These are phyloP conservation scores for Epinotia bilunana DNA, from an alignment of 2,888 invertebrate genomes.

Conservation along the genomic window DNA sequence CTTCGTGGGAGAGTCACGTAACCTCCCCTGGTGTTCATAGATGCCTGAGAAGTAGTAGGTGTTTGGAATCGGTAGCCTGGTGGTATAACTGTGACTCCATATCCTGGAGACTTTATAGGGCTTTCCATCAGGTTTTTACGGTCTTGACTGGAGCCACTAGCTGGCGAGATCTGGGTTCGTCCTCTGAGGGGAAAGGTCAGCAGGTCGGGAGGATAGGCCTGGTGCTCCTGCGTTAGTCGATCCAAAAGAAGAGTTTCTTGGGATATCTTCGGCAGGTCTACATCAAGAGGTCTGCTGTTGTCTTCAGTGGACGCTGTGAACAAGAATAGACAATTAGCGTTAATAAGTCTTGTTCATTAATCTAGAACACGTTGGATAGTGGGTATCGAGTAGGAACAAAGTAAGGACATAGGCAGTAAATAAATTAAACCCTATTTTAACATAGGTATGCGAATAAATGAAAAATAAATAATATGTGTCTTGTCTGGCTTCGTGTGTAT, in stretches of 20 bases:
- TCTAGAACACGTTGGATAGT: not conserved
- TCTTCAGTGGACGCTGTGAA: slow-evolving; percentile 85
- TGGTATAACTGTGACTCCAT: slow-evolving; percentile 63
- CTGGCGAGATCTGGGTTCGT: slow-evolving; percentile 81
- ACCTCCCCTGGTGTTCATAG: slow-evolving; percentile 87
- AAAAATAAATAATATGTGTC: too few species aligned
- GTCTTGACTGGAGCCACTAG: slow-evolving; percentile 56
- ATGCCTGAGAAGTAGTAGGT: slow-evolving; percentile 85
- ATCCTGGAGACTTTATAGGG: slow-evolving; percentile 74
- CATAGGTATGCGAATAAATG: too few species aligned
- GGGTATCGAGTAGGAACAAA: not conserved
- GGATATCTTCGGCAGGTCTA: slow-evolving; percentile 81
- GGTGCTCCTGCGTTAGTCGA: slow-evolving; percentile 77
- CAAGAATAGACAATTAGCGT: slow-evolving; percentile 47
- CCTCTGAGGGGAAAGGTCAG: slow-evolving; percentile 88
- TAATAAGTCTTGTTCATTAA: not conserved
- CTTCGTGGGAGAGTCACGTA: slow-evolving; percentile 94
- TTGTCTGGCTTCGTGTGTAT: too few species aligned
- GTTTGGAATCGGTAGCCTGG: slow-evolving; percentile 83
- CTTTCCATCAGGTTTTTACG: slow-evolving; percentile 58
- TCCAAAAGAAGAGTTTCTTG: slow-evolving; percentile 79
- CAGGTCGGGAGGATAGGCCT: slow-evolving; percentile 92
- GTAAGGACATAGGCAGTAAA: too few species aligned
- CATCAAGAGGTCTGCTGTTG: slow-evolving; percentile 85
- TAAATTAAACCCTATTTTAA: too few species aligned